Evolutionary conservation across 2,113 vertebrate species (phyloP).

Genomic region (Pan paniscus): DNA sequence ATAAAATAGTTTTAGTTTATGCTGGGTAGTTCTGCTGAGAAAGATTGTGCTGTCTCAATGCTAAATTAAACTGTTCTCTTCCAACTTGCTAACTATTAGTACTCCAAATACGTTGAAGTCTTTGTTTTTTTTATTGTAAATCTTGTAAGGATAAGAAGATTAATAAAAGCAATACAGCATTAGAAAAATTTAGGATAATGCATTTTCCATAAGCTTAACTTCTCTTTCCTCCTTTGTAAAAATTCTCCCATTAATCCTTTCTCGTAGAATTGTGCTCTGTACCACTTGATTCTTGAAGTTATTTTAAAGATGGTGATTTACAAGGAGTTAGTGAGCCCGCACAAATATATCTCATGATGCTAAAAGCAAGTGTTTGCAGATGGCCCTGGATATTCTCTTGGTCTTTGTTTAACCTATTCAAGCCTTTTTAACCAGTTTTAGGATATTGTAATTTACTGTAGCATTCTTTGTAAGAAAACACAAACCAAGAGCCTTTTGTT

Average conservation of each 20-base stretch:
- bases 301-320: not conserved
- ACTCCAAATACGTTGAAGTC: not conserved
- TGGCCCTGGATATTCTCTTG: not conserved
- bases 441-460: not conserved
- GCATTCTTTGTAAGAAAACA: slow-evolving; percentile 34
- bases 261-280: not conserved
- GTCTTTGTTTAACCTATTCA: slow-evolving; percentile 3
- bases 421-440: not conserved
- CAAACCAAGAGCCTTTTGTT: not conserved
- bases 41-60: not conserved
- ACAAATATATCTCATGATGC: not conserved
- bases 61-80: not conserved
- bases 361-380: not conserved
- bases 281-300: not conserved
- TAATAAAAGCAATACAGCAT: not conserved
- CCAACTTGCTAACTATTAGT: not conserved
- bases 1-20: not conserved
- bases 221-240: not conserved
- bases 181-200: slow-evolving; percentile 5
- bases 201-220: not conserved
- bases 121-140: not conserved
- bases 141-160: not conserved
- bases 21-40: not conserved
- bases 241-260: not conserved
- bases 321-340: not conserved